A percentile compares a stretch with the other conserved stretches of the same genome.
These are phyloP conservation scores for Scaptomyza hsui DNA, from an alignment of 1,140 invertebrate genomes.

Conservation along the genomic window DNA sequence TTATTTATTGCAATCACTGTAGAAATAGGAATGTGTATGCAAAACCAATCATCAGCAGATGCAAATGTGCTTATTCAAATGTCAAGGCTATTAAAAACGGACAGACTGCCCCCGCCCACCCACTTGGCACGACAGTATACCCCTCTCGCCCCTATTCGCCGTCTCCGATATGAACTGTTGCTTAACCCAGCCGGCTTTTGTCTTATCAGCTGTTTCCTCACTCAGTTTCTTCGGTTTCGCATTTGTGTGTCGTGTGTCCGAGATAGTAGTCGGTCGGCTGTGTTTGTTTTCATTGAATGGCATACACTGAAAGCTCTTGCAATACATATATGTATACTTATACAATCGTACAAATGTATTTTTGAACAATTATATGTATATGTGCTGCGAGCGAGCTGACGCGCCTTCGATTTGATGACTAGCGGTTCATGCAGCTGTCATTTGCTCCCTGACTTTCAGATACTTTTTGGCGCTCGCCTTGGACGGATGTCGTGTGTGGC, in stretches of 20 bases:
- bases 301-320: slow-evolving; percentile 58
- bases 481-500: slow-evolving; percentile 62
- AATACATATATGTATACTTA: background rate
- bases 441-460: slow-evolving; percentile 61
- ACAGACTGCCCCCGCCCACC: background rate
- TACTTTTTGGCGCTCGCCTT: slow-evolving; percentile 71
- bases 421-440: slow-evolving; percentile 22
- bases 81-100: slow-evolving; percentile 50
- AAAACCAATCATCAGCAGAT: slow-evolving; percentile 21
- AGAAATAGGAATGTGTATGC: slow-evolving; percentile 13
- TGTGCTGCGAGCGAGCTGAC: slow-evolving; percentile 49
- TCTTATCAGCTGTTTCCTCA: slow-evolving; percentile 63
- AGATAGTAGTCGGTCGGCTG: slow-evolving; percentile 25
- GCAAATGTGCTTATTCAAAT: slow-evolving; percentile 60
- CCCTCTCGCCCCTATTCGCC: no score
- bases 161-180: background rate
- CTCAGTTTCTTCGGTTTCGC: slow-evolving; percentile 28
- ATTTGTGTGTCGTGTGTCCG: slow-evolving; percentile 28
- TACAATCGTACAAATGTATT: slow-evolving; percentile 3
- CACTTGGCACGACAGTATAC: slow-evolving; percentile 8
- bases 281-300: slow-evolving; percentile 57
- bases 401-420: slow-evolving; percentile 68
- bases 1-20: slow-evolving; percentile 19
- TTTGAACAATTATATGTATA: background rate
- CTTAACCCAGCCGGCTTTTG: slow-evolving; percentile 33